These are phyloP conservation scores for Epicampocera succincta DNA, from an alignment of 2,888 invertebrate genomes.

Conservation along the genomic window DNA sequence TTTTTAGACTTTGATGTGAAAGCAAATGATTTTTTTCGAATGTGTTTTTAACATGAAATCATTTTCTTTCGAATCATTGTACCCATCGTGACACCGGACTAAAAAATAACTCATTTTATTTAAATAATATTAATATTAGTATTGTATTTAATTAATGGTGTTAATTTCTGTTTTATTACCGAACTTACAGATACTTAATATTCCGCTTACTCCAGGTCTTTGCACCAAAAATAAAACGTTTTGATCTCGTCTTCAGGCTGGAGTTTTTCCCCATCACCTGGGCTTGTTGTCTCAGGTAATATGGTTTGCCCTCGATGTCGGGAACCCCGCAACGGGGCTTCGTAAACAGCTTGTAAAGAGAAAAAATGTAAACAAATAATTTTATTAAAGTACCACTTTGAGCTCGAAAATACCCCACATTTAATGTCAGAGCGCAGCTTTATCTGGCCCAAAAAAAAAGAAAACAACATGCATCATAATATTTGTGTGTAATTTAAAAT, in stretches of 20 bases:
- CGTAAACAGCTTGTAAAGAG: constrained; percentile 84
- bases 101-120: too few relatives aligned
- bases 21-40: too few relatives aligned
- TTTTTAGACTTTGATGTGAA: too few relatives aligned
- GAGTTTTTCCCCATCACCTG: constrained; percentile 9
- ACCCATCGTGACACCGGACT: too few relatives aligned
- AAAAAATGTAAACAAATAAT: neutral
- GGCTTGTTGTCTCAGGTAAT: constrained; percentile 64
- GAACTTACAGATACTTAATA: constrained; percentile 86
- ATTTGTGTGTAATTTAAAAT: constrained; percentile 7
- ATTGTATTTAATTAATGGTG: too few relatives aligned
- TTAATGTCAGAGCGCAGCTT: too few relatives aligned
- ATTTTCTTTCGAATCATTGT: neutral
- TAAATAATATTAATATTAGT: too few relatives aligned
- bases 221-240: constrained; percentile 85
- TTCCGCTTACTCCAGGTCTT: constrained; percentile 87
- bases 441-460: constrained; percentile 26
- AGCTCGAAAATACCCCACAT: too few relatives aligned
- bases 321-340: constrained; percentile 88
- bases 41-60: neutral
- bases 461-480: constrained; percentile 3
- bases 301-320: constrained; percentile 83
- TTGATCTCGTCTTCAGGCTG: constrained; percentile 73
- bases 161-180: constrained; percentile 29
- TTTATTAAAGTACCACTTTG: too few relatives aligned